phyloP scores from a whole-genome alignment of 2,797 vertebrate genomes.

The Cynopterus sphinx region DNA sequence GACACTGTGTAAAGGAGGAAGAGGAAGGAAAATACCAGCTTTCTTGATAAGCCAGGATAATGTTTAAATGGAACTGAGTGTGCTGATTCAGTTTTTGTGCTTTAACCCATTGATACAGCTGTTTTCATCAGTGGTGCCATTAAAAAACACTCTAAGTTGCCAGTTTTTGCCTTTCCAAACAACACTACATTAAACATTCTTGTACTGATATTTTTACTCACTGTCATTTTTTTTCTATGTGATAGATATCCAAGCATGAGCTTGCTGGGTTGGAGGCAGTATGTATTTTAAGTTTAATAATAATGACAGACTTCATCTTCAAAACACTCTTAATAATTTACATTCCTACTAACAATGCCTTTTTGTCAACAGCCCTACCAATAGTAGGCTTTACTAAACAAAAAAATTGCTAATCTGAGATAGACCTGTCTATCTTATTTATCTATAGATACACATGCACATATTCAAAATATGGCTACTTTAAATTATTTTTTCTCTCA shows the following conservation, averaged over 20 bases:
- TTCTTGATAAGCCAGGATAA: neutral
- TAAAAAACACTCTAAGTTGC: neutral
- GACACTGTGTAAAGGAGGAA: neutral
- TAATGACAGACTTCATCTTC: neutral
- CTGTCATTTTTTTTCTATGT: neutral
- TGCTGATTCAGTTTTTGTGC: neutral
- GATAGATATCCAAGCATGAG: neutral
- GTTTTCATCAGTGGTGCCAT: neutral
- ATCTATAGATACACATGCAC: neutral
- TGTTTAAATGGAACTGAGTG: neutral
- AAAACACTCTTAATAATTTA: neutral
- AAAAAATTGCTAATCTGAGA: neutral
- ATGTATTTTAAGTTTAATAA: neutral
- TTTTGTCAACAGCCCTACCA: neutral
- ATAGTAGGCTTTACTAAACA: neutral
- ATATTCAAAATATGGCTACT: neutral
- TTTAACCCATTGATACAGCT: neutral
- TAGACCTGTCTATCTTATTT: neutral
- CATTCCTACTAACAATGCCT: neutral
- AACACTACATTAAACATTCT: neutral
- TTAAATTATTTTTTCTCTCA: slow-evolving; percentile 1
- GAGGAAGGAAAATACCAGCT: neutral
- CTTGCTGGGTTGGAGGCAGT: neutral
- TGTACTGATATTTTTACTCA: neutral
- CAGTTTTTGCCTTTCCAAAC: neutral